phyloP scores from a whole-genome alignment of 35 echinoderm and acorn worm species.

The Heliocidaris erythrogramma region DNA sequence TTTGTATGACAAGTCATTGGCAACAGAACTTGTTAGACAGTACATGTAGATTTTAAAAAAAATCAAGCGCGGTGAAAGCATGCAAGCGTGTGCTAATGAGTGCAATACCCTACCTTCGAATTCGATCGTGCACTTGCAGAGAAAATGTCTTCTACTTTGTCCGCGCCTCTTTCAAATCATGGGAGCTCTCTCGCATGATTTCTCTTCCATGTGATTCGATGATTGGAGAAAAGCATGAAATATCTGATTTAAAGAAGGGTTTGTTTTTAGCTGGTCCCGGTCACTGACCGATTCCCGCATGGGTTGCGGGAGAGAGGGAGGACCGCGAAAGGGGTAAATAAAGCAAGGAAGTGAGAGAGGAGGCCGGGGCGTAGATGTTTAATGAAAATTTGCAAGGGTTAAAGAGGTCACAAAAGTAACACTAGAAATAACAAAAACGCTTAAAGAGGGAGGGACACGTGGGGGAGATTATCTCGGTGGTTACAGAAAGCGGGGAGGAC shows the following conservation, averaged over 20 bases:
- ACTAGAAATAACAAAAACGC: too few species aligned
- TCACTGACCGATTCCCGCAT: not conserved
- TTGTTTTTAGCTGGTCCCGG: not conserved
- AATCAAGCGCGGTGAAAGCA: not conserved
- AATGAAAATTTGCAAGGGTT: too few species aligned
- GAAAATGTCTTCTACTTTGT: not conserved
- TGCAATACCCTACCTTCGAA: not conserved
- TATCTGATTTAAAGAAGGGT: slow-evolving; percentile 20
- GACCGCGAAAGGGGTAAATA: too few species aligned
- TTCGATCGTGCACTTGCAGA: not conserved
- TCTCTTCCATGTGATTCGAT: not conserved
- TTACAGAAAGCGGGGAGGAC: not conserved
- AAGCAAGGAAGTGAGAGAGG: too few species aligned
- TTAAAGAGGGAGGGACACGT: too few species aligned
- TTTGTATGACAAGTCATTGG: not conserved
- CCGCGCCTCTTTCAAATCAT: slow-evolving; percentile 18
- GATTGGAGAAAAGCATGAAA: slow-evolving; percentile 20
- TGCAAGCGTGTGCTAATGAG: not conserved
- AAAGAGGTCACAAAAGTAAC: too few species aligned
- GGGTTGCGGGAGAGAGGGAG: not conserved
- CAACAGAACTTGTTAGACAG: not conserved
- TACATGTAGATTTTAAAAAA: not conserved
- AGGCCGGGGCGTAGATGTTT: too few species aligned
- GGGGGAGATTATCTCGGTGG: too few species aligned
- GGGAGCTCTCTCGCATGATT: not conserved